Conservation (phyloP, 2,113 vertebrate species). For the Erinaceus europaeus region DNA sequence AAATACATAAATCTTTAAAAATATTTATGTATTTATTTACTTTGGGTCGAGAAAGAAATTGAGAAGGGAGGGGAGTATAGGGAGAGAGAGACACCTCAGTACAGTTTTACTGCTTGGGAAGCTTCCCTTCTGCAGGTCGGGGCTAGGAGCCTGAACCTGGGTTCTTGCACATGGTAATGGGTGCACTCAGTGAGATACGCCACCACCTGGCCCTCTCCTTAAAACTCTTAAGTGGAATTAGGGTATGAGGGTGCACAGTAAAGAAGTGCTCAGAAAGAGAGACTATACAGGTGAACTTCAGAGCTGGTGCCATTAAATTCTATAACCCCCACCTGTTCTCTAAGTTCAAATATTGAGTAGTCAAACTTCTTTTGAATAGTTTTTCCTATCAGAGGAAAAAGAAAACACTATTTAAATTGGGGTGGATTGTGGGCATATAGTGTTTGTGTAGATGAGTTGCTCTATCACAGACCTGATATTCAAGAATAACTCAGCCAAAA, state of each 20-base stretch:
- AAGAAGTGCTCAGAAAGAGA: background rate
- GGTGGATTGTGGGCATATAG: background rate
- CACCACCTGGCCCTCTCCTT: no score
- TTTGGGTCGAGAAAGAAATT: no score
- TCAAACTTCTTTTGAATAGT: constrained; percentile 14
- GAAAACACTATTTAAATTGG: background rate
- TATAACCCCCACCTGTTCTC: background rate
- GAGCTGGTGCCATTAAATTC: background rate
- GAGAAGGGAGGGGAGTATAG: no score
- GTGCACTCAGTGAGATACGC: no score
- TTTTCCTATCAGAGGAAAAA: constrained; percentile 12
- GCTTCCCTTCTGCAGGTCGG: no score
- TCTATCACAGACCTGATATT: constrained; percentile 25
- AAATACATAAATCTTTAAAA: no score
- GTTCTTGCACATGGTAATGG: no score
- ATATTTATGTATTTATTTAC: no score
- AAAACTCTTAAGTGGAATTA: no score
- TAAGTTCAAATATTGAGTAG: background rate
- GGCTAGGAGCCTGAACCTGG: no score
- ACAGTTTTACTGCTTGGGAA: no score
- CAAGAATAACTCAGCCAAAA: constrained; percentile 34
- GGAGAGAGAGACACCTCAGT: no score
- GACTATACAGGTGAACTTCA: background rate
- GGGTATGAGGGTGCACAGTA: background rate
- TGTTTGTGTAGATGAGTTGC: background rate